Conservation (phyloP, 2,888 invertebrate species). For the Nezara viridula region DNA sequence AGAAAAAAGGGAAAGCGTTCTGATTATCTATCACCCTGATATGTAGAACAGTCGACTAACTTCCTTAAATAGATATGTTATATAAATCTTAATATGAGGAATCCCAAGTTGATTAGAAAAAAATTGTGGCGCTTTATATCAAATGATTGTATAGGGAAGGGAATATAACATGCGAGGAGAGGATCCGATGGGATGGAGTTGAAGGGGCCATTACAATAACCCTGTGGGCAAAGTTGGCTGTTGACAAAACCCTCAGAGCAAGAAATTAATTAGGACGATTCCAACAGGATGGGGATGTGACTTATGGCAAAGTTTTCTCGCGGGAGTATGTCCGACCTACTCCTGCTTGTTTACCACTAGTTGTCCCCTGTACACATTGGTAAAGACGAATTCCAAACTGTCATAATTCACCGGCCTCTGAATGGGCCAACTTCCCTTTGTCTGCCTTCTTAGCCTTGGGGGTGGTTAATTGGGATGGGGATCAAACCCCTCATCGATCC, state of each 20-base stretch:
- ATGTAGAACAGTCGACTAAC: too few species aligned
- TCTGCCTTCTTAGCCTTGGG: slow-evolving; percentile 46
- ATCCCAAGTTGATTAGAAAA: background rate
- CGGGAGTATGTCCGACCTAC: slow-evolving; percentile 32
- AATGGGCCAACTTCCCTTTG: slow-evolving; percentile 32
- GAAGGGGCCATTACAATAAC: slow-evolving; percentile 14
- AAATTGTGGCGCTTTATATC: background rate
- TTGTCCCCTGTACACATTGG: slow-evolving; percentile 48
- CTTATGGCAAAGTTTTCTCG: slow-evolving; percentile 43
- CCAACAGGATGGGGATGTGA: slow-evolving; percentile 13
- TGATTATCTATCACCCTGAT: too few species aligned
- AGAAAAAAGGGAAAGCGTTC: too few species aligned
- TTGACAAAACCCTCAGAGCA: slow-evolving; percentile 26
- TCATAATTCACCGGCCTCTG: slow-evolving; percentile 50
- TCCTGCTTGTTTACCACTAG: slow-evolving; percentile 31
- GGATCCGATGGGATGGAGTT: background rate
- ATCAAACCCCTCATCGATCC: slow-evolving; percentile 43
- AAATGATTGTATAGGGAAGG: background rate
- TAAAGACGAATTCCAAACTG: slow-evolving; percentile 57
- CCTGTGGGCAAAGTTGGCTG: slow-evolving; percentile 29
- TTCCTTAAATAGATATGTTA: too few species aligned
- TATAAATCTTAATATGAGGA: too few species aligned
- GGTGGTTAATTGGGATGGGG: slow-evolving; percentile 47
- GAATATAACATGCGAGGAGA: background rate
- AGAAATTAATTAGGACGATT: slow-evolving; percentile 49